Base-by-base conservation (phyloP, 2,113 vertebrate genomes). In the Crocuta crocuta region DNA sequence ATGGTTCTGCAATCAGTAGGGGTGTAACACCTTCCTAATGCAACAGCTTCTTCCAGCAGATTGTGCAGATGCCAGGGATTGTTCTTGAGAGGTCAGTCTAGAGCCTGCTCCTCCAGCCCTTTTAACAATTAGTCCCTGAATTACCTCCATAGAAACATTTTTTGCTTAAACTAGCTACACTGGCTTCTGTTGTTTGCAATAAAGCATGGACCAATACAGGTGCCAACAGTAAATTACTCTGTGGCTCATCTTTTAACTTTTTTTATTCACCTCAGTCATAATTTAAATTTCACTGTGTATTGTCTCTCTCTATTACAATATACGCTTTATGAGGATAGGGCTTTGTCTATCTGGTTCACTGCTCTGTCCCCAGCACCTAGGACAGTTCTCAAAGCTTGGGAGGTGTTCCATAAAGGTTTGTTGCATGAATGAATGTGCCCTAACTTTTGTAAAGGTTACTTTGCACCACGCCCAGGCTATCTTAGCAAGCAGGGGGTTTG, bases 121-220 rank as follows among this genome's bases (percentile, higher is more conserved):
- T 91, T 71, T 31, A 73, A 85, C 23, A 78, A 21, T 74, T 89
- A 48, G 15, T 87, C 58, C 33, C 23, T 53, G 48, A 48, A 50
- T 71, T 94, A 8, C 39, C 43, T 87, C 1, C 39, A 13, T 35
- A 82, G 43, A 90, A 85, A 80, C 24, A 2, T 53, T 81, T 83
- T 94, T 35, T 88, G 79, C 61, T 90, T 83, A 88, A 96, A 66
- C 10, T 58, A 80, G 26, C 70, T 26, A 53, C 17, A 73, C 16
- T 87, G 23, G 73, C 93, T 92, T 81, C 73, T 89, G 23, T 86
- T 97, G 90, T 84, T 55, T 95, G 68, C 16, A 78, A 35, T 61
- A 35, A 88, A 93, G 39, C 76, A 35, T 80, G 66, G 88, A 58
- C 43, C 82, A 91, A 61, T 71, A 45, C 28, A 95, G 55, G 10